Evolutionary conservation across 2,888 invertebrate species (phyloP).

Genomic region (Microctonus brassicae): DNA sequence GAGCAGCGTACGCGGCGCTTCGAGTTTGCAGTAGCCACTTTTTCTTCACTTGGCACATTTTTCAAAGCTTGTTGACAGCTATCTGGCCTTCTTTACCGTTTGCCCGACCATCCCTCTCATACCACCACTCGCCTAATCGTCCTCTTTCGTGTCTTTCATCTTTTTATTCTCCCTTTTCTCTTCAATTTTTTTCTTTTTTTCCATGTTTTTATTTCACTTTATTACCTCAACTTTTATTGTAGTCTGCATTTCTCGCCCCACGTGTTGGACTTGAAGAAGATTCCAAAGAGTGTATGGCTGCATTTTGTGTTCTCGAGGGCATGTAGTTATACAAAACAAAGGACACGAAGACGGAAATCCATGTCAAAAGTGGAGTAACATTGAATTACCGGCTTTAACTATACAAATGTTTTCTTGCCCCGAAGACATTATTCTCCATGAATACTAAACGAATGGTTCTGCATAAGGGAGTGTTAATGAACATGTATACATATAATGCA

Average conservation of each 20-base stretch:
- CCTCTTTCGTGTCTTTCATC: slow-evolving; percentile 29
- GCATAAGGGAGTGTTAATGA: not conserved
- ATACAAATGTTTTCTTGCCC: not conserved
- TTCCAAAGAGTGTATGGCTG: not conserved
- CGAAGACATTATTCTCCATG: not conserved
- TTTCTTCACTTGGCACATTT: slow-evolving; percentile 65
- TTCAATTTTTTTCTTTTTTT: not conserved
- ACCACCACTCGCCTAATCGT: slow-evolving; percentile 35
- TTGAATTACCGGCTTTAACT: slow-evolving; percentile 3
- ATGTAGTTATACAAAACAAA: slow-evolving; percentile 1
- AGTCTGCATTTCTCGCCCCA: slow-evolving; percentile 23
- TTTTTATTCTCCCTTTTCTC: slow-evolving; percentile 20
- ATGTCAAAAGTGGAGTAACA: slow-evolving; percentile 4
- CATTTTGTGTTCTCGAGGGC: not conserved
- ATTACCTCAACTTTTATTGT: slow-evolving; percentile 18
- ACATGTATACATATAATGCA: slow-evolving; percentile 5
- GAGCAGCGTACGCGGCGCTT: slow-evolving; percentile 56
- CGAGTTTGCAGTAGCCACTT: slow-evolving; percentile 58
- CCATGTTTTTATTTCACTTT: not conserved
- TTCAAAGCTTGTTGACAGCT: slow-evolving; percentile 65
- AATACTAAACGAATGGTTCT: slow-evolving; percentile 1
- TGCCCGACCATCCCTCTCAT: slow-evolving; percentile 31
- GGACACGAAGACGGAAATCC: slow-evolving; percentile 1
- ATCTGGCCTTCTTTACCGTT: slow-evolving; percentile 46
- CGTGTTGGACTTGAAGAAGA: slow-evolving; percentile 28